phyloP scores from a whole-genome alignment of 2,797 vertebrate species.

The Peromyscus nudipes region DNA sequence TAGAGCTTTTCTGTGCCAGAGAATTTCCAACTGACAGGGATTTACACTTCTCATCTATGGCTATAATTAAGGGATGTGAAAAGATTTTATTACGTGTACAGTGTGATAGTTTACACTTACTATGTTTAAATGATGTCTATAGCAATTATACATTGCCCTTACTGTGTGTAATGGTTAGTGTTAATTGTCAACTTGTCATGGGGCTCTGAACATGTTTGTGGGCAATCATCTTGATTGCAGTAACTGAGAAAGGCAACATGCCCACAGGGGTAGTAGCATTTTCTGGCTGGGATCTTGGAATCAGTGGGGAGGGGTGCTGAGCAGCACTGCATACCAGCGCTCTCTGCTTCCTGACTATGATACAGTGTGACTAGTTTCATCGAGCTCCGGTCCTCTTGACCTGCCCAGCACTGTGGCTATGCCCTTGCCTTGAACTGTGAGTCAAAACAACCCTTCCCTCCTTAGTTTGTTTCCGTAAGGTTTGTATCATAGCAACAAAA shows the following conservation, averaged over 20 bases:
- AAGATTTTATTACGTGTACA: neutral
- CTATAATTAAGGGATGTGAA: constrained; percentile 32
- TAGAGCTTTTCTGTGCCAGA: constrained; percentile 20
- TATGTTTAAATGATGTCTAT: neutral
- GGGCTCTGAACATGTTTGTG: neutral
- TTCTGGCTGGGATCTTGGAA: neutral
- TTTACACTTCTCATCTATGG: neutral
- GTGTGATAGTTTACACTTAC: neutral
- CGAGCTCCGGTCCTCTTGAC: neutral
- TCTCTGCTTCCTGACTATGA: neutral
- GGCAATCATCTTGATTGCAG: neutral
- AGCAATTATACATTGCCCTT: neutral
- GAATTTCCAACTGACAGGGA: constrained; percentile 15
- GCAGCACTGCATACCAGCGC: too few species aligned
- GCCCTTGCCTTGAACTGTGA: neutral
- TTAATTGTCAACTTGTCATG: neutral
- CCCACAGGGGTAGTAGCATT: neutral
- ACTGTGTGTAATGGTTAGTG: neutral
- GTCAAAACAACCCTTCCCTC: neutral
- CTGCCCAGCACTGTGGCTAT: neutral
- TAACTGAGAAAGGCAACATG: neutral
- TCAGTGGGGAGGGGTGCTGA: neutral
- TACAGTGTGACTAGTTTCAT: neutral
- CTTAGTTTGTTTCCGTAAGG: neutral
- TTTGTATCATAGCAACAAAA: neutral